phyloP scores from a whole-genome alignment of 2,113 vertebrate species.

The Poeciliopsis retropinna region DNA sequence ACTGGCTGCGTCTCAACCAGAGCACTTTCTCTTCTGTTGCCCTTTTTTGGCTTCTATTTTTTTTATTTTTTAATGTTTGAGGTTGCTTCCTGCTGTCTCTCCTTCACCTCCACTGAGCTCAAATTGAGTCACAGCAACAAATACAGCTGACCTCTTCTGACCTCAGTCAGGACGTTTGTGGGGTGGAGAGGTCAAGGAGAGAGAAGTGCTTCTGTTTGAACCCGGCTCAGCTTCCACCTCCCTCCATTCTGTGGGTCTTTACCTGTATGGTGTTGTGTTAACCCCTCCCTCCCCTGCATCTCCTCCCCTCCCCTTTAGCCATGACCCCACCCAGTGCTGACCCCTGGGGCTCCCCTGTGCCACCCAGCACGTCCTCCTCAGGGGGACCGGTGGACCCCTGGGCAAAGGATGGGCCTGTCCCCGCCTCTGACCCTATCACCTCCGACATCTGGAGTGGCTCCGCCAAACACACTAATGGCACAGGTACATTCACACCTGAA shows the following conservation, averaged over 20 bases:
- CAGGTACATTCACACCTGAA: conserved; percentile 75
- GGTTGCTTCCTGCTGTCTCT: conserved; percentile 51
- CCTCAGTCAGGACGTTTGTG: neutral
- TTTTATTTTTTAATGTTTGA: conserved; percentile 25
- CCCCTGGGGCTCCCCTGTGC: conserved; percentile 82
- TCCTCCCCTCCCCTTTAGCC: conserved; percentile 71
- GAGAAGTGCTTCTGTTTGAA: conserved; percentile 54
- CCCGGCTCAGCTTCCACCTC: conserved; percentile 61
- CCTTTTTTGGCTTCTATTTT: conserved; percentile 28
- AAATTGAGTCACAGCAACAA: neutral
- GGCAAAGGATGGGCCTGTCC: conserved; percentile 76
- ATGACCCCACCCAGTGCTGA: conserved; percentile 82
- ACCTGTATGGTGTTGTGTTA: conserved; percentile 69
- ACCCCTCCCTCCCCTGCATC: conserved; percentile 67
- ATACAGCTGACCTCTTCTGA: neutral
- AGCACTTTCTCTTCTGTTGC: conserved; percentile 46
- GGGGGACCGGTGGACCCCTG: conserved; percentile 82
- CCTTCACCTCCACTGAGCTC: conserved; percentile 54
- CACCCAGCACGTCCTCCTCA: conserved; percentile 77
- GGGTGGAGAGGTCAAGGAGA: conserved; percentile 57
- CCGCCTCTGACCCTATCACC: conserved; percentile 76
- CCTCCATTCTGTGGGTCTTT: conserved; percentile 58
- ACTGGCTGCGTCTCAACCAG: conserved; percentile 69
- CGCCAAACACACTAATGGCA: conserved; percentile 83
- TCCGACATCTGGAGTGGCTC: conserved; percentile 84